These are phyloP conservation scores for Ostrea edulis DNA, from an alignment of 1,140 invertebrate species.

Conservation along the genomic window DNA sequence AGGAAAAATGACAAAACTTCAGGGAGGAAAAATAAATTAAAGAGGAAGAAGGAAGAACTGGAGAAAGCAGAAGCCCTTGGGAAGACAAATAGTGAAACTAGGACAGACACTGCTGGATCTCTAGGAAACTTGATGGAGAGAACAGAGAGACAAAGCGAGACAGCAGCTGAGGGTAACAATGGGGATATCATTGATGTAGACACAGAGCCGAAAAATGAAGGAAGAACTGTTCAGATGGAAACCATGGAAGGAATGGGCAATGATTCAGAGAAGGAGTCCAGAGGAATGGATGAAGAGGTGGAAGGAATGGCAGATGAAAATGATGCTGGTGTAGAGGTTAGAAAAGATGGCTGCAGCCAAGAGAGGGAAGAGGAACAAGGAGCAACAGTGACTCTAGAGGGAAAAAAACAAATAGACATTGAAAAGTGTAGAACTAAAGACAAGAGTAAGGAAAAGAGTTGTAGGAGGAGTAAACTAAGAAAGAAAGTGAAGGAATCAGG, in stretches of 20 bases:
- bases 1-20: neutral
- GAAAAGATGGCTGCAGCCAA: neutral
- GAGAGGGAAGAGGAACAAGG: neutral
- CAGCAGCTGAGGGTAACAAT: neutral
- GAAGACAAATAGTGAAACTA: neutral
- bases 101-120: neutral
- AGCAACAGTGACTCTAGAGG: neutral
- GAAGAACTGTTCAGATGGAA: conserved; percentile 3
- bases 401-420: conserved; percentile 41
- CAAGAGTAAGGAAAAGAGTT: conserved; percentile 25
- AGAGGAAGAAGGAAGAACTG: neutral
- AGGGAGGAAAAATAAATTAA: neutral
- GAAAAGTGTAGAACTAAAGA: conserved; percentile 44
- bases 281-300: neutral
- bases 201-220: conserved; percentile 2
- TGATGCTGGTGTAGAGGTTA: neutral
- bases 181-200: neutral
- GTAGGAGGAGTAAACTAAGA: conserved; percentile 14
- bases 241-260: neutral
- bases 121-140: neutral
- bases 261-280: neutral
- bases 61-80: neutral
- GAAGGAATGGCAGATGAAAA: neutral
- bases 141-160: neutral
- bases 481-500: neutral